Evolutionary conservation across 2,113 vertebrate genomes (phyloP).

Genomic region (Pogonocichla stellata): DNA sequence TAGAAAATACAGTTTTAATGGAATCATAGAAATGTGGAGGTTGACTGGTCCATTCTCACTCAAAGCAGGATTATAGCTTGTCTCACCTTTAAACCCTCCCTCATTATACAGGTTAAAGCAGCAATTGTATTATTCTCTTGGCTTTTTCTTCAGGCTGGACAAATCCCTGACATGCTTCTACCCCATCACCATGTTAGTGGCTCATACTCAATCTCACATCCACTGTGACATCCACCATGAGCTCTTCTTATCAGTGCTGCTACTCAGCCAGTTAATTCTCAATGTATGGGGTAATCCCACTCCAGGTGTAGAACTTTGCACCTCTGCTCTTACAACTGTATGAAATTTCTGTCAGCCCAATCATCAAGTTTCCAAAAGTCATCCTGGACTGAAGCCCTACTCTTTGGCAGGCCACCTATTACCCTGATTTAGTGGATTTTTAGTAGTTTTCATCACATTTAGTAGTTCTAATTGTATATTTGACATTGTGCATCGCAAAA

Average conservation of each 20-base stretch:
- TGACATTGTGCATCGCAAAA: background rate
- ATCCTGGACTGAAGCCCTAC: background rate
- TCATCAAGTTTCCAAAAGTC: background rate
- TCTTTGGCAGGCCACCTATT: fast-evolving
- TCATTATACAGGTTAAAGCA: background rate
- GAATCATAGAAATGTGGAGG: background rate
- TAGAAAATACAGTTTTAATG: background rate
- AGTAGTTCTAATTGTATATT: background rate
- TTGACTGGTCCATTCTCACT: background rate
- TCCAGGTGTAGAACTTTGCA: background rate
- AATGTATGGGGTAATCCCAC: background rate
- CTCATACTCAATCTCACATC: background rate
- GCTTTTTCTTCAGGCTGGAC: background rate
- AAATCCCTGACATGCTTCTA: background rate
- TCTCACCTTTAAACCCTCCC: background rate
- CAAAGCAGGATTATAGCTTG: background rate
- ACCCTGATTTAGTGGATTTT: background rate
- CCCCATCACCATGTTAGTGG: background rate
- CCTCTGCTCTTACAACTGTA: background rate
- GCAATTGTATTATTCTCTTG: background rate
- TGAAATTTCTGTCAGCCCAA: background rate
- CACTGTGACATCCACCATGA: background rate
- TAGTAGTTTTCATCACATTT: background rate
- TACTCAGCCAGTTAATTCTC: background rate
- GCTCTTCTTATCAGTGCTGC: background rate